Percentiles rank a stretch among this genome's conserved stretches.
Evolutionary conservation across 2,797 vertebrate species (phyloP).

Genomic region (Mus spretus): DNA sequence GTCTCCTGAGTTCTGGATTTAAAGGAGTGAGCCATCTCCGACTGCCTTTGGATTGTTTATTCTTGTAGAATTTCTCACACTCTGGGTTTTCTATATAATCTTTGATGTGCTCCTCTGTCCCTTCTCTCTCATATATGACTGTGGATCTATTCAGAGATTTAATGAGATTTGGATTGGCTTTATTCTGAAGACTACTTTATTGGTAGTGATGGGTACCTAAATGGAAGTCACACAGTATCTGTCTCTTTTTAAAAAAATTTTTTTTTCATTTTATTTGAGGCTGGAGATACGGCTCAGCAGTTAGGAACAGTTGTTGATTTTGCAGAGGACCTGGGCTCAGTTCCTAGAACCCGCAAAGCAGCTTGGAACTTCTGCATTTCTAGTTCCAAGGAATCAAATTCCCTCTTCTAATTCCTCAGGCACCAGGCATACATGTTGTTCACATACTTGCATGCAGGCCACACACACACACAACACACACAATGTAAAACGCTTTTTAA

Average conservation of each 20-base stretch:
- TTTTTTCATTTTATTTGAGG: not conserved
- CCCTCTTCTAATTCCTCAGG: not conserved
- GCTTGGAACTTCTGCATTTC: not conserved
- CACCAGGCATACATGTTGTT: not conserved
- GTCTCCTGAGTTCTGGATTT: not conserved
- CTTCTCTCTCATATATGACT: not conserved
- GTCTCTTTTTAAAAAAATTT: not conserved
- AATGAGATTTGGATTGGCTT: not conserved
- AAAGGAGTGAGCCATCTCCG: not conserved
- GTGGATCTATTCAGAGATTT: not conserved
- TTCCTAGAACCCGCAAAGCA: not conserved
- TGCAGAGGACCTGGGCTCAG: not conserved
- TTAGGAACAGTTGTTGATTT: not conserved
- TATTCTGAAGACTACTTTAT: not conserved
- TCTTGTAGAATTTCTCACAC: not conserved
- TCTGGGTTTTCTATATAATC: constrained; percentile 5
- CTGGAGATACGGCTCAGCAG: not conserved
- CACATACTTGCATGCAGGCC: not conserved
- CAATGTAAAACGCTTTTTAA: not conserved
- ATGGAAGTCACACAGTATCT: not conserved
- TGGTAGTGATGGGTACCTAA: not conserved
- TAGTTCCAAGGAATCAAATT: not conserved
- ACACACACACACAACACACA: not conserved
- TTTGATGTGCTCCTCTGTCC: not conserved
- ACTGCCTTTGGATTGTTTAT: not conserved